Conservation (phyloP, 2,113 vertebrate species). For the Hippocampus zosterae region DNA sequence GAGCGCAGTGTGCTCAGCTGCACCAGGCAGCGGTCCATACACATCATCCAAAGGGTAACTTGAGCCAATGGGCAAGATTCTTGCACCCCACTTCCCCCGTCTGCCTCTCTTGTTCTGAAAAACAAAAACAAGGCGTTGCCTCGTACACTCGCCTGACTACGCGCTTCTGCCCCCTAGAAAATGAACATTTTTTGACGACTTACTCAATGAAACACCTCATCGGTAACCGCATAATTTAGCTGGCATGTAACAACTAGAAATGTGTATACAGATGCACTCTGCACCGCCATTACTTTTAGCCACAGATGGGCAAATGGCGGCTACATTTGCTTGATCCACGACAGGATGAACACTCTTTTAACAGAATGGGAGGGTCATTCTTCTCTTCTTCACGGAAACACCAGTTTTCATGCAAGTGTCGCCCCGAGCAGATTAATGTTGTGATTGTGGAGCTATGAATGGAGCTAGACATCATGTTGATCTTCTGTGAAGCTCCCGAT, state of each 20-base stretch:
- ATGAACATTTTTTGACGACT: slow-evolving; percentile 24
- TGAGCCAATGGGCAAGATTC: slow-evolving; percentile 62
- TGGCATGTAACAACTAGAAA: slow-evolving; percentile 26
- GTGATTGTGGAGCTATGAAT: neutral
- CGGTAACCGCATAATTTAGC: slow-evolving; percentile 48
- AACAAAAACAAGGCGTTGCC: slow-evolving; percentile 67
- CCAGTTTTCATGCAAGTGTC: neutral
- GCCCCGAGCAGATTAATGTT: neutral
- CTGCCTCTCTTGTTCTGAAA: slow-evolving; percentile 47
- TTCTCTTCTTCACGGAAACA: neutral
- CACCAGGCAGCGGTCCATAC: slow-evolving; percentile 56
- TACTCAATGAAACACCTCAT: slow-evolving; percentile 36
- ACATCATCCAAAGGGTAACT: slow-evolving; percentile 64
- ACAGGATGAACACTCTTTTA: neutral
- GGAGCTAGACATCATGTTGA: neutral
- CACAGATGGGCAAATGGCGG: neutral
- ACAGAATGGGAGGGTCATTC: neutral
- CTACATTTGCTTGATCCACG: neutral
- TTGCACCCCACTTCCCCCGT: slow-evolving; percentile 21
- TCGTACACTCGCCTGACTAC: slow-evolving; percentile 29
- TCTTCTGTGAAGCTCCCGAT: neutral
- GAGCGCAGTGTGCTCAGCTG: slow-evolving; percentile 73
- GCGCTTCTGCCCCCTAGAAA: slow-evolving; percentile 9
- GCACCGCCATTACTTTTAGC: neutral
- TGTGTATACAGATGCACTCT: slow-evolving; percentile 25